Evolutionary conservation across 2,113 vertebrate genomes (phyloP).

Genomic region (Periophthalmodon schlosseri): DNA sequence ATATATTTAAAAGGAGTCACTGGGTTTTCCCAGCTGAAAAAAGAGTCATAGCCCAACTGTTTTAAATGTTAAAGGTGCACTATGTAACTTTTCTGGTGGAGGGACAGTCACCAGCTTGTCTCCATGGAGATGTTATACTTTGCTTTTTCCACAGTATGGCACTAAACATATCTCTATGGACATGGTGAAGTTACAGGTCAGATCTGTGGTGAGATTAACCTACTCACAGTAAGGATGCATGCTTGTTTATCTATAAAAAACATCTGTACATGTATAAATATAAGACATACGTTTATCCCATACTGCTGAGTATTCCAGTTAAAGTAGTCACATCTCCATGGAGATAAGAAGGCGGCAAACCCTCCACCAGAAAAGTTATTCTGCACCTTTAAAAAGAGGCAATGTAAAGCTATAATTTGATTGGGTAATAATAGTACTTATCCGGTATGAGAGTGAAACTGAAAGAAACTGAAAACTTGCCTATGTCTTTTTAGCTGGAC

Average conservation of each 20-base stretch:
- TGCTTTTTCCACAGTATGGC: not conserved
- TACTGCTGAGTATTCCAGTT: too few species aligned
- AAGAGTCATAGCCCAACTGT: too few species aligned
- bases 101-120: not conserved
- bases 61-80: not conserved
- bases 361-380: too few species aligned
- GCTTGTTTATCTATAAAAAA: not conserved
- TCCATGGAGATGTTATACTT: not conserved
- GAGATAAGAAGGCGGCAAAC: too few species aligned
- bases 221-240: not conserved
- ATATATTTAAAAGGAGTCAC: too few species aligned
- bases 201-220: not conserved
- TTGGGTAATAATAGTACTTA: not conserved
- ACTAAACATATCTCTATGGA: not conserved
- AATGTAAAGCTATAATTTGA: not conserved
- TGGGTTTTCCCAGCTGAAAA: not conserved
- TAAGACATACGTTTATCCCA: too few species aligned
- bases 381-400: too few species aligned
- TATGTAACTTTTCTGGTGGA: not conserved
- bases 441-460: slow-evolving; percentile 5
- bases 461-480: slow-evolving; percentile 31
- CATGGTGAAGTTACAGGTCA: not conserved
- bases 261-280: not conserved
- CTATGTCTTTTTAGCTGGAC: slow-evolving; percentile 76
- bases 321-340: too few species aligned